Conservation (phyloP, 2,113 vertebrate species). For the Hippolais icterina region DNA sequence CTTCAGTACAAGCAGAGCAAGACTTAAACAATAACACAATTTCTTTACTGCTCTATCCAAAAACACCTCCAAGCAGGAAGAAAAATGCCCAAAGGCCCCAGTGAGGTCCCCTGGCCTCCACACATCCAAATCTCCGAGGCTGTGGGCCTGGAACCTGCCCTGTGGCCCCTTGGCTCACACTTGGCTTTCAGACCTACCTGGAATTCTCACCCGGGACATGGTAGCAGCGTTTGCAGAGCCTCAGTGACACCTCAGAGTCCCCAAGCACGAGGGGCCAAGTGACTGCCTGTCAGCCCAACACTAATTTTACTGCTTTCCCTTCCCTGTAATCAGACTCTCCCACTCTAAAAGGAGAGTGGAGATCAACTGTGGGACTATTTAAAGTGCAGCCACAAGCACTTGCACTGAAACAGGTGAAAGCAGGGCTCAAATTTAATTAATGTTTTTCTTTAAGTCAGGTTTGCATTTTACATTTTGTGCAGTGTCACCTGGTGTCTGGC, state of each 20-base stretch:
- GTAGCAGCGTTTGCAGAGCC: slow-evolving; percentile 25
- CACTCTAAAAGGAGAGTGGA: slow-evolving; percentile 57
- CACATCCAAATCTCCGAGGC: neutral
- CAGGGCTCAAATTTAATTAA: neutral
- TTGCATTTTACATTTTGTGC: neutral
- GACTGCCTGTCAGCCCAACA: neutral
- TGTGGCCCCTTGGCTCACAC: neutral
- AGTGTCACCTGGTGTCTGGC: neutral
- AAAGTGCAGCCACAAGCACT: slow-evolving; percentile 39
- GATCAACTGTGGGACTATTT: slow-evolving; percentile 57
- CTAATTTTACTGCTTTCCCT: slow-evolving; percentile 30
- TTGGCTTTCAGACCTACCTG: slow-evolving; percentile 78
- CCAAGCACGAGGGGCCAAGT: neutral
- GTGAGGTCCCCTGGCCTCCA: neutral
- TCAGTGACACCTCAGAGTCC: neutral
- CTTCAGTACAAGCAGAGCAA: neutral
- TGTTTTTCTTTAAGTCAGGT: neutral
- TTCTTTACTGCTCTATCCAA: neutral
- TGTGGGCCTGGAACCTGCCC: neutral
- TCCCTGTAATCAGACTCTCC: slow-evolving; percentile 64
- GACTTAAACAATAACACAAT: neutral
- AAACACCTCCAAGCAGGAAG: neutral
- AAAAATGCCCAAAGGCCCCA: neutral
- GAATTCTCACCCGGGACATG: slow-evolving; percentile 78
- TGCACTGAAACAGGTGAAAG: slow-evolving; percentile 41